Percentiles rank a stretch among this genome's conserved stretches.
Evolutionary conservation across 2,113 vertebrate species (phyloP).

Genomic region (Andinoacara biseriatus): DNA sequence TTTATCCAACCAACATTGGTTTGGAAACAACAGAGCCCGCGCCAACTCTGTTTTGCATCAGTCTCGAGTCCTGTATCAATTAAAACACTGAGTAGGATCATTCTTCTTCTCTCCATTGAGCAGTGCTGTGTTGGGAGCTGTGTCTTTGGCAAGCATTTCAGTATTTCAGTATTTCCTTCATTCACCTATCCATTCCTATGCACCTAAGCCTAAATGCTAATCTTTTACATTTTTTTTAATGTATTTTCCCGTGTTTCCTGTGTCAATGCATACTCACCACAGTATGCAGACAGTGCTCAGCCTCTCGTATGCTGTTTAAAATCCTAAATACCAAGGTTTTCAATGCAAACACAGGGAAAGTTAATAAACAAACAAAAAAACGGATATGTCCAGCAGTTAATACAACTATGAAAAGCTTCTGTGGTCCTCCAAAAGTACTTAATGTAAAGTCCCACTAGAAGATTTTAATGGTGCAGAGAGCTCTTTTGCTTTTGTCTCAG

Average conservation of each 20-base stretch:
- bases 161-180: neutral
- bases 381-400: no score
- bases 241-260: neutral
- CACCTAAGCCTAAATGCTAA: neutral
- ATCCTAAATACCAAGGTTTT: neutral
- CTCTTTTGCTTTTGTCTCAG: constrained; percentile 76
- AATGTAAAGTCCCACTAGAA: constrained; percentile 10
- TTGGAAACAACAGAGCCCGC: neutral
- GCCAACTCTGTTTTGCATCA: constrained; percentile 27
- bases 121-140: neutral
- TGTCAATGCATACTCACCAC: neutral
- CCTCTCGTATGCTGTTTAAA: neutral
- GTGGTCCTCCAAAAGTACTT: neutral
- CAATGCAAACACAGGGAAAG: neutral
- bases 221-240: neutral
- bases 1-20: constrained; percentile 17
- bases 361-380: no score
- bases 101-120: constrained; percentile 29
- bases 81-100: constrained; percentile 44
- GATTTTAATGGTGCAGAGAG: constrained; percentile 39
- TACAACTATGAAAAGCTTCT: neutral
- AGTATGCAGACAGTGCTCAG: neutral
- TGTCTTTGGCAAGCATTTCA: constrained; percentile 11
- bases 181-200: constrained; percentile 6
- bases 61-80: constrained; percentile 33